Evolutionary conservation across 2,797 vertebrate genomes (phyloP).

Genomic region (Sebastolobus alascanus): DNA sequence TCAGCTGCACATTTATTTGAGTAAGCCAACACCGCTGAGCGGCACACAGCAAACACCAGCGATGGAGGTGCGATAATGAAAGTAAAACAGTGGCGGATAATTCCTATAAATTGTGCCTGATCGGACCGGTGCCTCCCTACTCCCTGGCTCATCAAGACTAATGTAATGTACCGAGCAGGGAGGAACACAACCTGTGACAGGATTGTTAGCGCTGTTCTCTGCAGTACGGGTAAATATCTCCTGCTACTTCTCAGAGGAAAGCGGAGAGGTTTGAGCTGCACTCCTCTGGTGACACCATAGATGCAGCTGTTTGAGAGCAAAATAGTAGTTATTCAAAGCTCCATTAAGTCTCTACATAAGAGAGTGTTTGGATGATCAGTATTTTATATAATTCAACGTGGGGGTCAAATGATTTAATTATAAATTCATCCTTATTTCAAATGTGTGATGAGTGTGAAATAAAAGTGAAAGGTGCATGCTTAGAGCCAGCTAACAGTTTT

Average conservation of each 20-base stretch:
- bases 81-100: conserved; percentile 75
- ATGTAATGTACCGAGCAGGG: conserved; percentile 57
- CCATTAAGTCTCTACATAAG: not conserved
- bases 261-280: conserved; percentile 1
- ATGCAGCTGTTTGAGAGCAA: conserved; percentile 26
- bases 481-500: not conserved
- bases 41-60: conserved; percentile 65
- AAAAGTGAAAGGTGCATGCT: not conserved
- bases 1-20: conserved; percentile 72
- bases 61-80: conserved; percentile 68
- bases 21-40: conserved; percentile 63
- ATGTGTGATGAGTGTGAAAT: not conserved
- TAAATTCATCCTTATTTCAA: not conserved
- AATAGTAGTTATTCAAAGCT: conserved; percentile 10
- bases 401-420: not conserved
- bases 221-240: conserved; percentile 48
- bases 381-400: not conserved
- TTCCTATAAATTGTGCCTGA: conserved; percentile 70
- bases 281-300: conserved; percentile 15
- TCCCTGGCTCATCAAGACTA: conserved; percentile 48
- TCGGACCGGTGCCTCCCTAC: conserved; percentile 41
- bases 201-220: conserved; percentile 29
- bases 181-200: conserved; percentile 47
- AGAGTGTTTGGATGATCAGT: not conserved
- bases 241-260: conserved; percentile 19